Base-by-base conservation (phyloP, 1,140 invertebrate species). In the Drosophila elegans region DNA sequence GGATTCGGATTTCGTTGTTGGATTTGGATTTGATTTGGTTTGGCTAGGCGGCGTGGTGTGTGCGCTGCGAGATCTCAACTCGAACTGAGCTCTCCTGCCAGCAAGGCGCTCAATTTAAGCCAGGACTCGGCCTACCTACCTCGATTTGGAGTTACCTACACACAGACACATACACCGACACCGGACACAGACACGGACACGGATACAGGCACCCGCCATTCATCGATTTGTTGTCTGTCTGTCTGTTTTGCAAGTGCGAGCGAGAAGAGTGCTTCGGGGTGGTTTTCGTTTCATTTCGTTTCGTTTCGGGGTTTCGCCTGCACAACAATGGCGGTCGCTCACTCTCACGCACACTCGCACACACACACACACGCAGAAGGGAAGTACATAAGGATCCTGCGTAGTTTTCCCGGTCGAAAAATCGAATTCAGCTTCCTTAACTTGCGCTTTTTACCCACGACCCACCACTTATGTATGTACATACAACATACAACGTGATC, bases 181-280 rank as follows among this genome's bases (percentile, higher is more conserved):
- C 16, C 16, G 16, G 1, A 21, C 16, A 21, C 16, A 21, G 16
- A 21, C 56, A 59, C 67, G 55, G 60, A 59, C 45, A 66, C 36
- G 54, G 27, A 53, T 56, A 57, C 54, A 39, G 46, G 52, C 52
- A 49, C 69, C 61, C 83, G 90, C 79, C 88, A 91, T 91, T 91
- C 88, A 91, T 91, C 74, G 83, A 88, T 88, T 91, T 91, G 78
- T 67, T 81, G 85, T 69, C 72, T 85, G 85, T 69, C 72, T 85
- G 79, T 90, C 72, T 79, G 69, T 1, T 21, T 21, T 21, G 29
- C 29, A 5, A 32, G 80, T 72, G 78, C 45, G 85, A 90, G 77
- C 64, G 77, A 90, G 80, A 85, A 60, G 64, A 57, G 64, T 61
- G 74, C 61, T 80, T 55, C 69, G 61, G 84, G 84, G 84, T 84